Percentiles rank a stretch among this genome's conserved stretches.
These are phyloP conservation scores for Willisornis vidua DNA, from an alignment of 2,113 vertebrate genomes.

Conservation along the genomic window DNA sequence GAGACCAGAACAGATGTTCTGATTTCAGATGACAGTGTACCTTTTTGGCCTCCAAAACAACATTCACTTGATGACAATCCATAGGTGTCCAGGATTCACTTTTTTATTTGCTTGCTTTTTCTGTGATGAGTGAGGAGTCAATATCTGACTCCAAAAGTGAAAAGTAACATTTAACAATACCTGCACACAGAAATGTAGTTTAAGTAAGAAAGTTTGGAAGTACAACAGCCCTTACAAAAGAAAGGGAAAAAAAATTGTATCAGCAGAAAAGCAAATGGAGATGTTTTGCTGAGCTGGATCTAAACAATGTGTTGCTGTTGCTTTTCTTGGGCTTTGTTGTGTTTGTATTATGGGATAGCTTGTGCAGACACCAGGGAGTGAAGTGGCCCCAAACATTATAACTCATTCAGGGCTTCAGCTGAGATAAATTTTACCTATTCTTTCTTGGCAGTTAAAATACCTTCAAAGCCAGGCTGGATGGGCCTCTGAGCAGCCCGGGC, in stretches of 20 bases:
- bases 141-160: not conserved
- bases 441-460: not conserved
- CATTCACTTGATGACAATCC: not conserved
- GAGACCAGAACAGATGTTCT: not conserved
- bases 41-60: not conserved
- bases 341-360: not conserved
- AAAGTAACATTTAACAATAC: not conserved
- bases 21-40: not conserved
- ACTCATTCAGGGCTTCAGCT: not conserved
- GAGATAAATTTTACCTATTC: not conserved
- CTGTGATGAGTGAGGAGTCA: not conserved
- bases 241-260: not conserved
- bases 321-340: not conserved
- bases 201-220: not conserved
- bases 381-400: not conserved
- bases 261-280: not conserved
- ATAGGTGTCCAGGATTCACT: not conserved
- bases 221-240: not conserved
- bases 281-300: not conserved
- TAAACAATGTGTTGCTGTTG: not conserved
- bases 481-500: not conserved
- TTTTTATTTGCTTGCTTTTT: not conserved
- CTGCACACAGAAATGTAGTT: not conserved
- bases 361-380: not conserved
- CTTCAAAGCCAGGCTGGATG: not conserved